Conservation (phyloP, 2,113 vertebrate species). For the Heliornis fulica region DNA sequence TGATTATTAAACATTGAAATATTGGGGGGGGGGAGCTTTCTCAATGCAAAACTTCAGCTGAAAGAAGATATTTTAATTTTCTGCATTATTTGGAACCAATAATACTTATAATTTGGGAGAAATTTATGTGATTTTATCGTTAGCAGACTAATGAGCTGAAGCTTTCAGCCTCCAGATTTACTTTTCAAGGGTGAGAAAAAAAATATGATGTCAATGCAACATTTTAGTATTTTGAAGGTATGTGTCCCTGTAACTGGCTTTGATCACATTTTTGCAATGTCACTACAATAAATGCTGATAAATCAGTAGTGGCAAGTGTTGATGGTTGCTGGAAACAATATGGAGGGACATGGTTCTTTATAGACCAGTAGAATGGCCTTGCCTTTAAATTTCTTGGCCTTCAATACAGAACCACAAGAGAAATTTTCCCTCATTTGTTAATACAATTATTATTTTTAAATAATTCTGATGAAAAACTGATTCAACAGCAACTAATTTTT, state of each 20-base stretch:
- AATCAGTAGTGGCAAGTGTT: not conserved
- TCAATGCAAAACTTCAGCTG: not conserved
- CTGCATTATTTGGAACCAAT: not conserved
- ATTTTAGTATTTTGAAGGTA: not conserved
- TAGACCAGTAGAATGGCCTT: not conserved
- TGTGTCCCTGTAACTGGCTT: not conserved
- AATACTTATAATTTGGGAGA: not conserved
- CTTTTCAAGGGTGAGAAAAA: not conserved
- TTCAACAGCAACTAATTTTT: not conserved
- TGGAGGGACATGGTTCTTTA: not conserved
- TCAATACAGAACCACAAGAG: not conserved
- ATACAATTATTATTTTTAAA: not conserved
- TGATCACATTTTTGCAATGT: not conserved
- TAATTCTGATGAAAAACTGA: not conserved
- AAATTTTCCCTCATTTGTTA: not conserved
- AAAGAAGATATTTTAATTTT: not conserved
- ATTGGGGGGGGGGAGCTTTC: no score
- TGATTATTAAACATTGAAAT: not conserved
- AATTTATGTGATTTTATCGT: not conserved
- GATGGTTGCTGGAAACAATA: rapidly evolving
- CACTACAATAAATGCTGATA: not conserved
- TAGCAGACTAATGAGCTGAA: not conserved
- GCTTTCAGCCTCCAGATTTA: not conserved
- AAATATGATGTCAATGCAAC: not conserved
- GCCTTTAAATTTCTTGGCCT: not conserved